Percentiles rank a stretch among this genome's conserved stretches.
Evolutionary conservation across 2,888 invertebrate genomes (phyloP).

Genomic region (Pachycephus smyrnensis): DNA sequence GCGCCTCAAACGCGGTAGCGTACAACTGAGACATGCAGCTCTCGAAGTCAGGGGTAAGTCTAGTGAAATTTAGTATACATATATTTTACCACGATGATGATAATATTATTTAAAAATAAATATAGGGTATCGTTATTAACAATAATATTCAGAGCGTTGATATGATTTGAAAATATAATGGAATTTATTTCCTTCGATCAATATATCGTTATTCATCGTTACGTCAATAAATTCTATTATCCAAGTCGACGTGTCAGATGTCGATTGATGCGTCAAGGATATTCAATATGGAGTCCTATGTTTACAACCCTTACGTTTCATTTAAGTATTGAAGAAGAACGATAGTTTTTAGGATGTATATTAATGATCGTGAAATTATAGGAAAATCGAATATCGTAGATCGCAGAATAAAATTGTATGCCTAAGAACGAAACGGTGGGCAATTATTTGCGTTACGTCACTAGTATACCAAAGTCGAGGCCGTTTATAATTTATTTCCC

Average conservation of each 20-base stretch:
- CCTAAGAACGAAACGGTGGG: not conserved
- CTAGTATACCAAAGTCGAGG: constrained; percentile 50
- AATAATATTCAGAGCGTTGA: not conserved
- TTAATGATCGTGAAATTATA: not conserved
- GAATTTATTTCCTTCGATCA: not conserved
- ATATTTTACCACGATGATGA: not conserved
- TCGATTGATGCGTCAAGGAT: not conserved
- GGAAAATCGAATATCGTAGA: not conserved
- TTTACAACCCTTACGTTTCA: not conserved
- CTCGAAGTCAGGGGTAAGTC: constrained; percentile 70
- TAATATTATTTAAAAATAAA: not conserved
- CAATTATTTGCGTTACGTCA: constrained; percentile 32
- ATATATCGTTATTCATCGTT: not conserved
- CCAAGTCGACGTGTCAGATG: not conserved
- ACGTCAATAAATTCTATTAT: not conserved
- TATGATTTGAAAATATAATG: not conserved
- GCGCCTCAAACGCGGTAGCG: constrained; percentile 70
- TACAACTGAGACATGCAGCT: constrained; percentile 71
- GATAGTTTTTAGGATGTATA: not conserved
- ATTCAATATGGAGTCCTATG: not conserved
- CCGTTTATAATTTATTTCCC: constrained; percentile 38
- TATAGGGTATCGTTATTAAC: not conserved
- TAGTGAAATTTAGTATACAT: not conserved
- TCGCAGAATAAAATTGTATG: not conserved
- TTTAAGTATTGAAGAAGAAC: not conserved